Evolutionary conservation across 2,113 vertebrate species (phyloP).

Genomic region (Meleagris gallopavo): DNA sequence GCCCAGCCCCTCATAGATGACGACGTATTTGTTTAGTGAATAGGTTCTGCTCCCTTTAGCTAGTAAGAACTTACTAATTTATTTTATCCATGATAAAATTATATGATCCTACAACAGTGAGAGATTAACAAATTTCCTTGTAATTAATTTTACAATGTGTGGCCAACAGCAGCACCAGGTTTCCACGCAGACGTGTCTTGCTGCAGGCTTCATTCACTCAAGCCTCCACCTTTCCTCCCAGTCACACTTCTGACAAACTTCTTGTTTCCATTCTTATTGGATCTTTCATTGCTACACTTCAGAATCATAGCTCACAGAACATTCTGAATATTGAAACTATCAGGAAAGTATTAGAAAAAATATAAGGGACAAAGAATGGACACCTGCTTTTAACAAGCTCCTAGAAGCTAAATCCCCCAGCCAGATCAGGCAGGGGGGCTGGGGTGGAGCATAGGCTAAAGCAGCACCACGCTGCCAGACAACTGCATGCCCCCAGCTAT

Average conservation of each 20-base stretch:
- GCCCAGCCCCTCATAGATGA: neutral
- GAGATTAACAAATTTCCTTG: neutral
- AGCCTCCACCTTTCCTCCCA: neutral
- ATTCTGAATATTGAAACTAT: neutral
- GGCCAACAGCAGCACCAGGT: neutral
- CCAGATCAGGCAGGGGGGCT: accelerated
- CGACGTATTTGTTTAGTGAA: neutral
- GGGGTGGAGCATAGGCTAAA: neutral
- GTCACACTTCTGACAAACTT: neutral
- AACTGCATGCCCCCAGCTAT: neutral
- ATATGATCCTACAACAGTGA: neutral
- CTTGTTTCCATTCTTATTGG: neutral
- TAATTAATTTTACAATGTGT: neutral
- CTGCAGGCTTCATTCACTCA: neutral
- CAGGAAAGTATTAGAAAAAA: neutral
- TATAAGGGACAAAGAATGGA: neutral
- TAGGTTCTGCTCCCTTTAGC: neutral
- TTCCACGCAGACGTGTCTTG: accelerated
- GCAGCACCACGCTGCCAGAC: too few species aligned
- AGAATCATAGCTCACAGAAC: too few species aligned
- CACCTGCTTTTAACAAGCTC: neutral
- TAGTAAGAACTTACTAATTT: neutral
- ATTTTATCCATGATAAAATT: neutral
- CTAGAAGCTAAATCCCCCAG: neutral
- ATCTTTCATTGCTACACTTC: neutral